Conservation (phyloP, 2,888 invertebrate species). For the Caenorhabditis zanzibari region DNA sequence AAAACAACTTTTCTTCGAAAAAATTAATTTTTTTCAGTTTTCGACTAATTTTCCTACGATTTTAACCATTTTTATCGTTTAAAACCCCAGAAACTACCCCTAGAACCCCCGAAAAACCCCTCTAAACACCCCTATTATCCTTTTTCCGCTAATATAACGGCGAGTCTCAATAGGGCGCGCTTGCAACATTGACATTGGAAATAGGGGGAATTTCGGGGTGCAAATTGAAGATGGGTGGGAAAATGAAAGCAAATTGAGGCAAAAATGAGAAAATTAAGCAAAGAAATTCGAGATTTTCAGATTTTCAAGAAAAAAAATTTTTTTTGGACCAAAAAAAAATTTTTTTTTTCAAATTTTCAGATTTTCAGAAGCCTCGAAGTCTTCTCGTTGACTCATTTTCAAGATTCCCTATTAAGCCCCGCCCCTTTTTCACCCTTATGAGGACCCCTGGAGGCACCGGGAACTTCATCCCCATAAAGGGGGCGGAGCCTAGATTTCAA, state of each 20-base stretch:
- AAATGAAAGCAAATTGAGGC: neutral
- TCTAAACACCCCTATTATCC: neutral
- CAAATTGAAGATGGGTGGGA: slow-evolving; percentile 31
- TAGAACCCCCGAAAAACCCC: neutral
- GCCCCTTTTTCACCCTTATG: neutral
- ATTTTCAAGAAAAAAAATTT: neutral
- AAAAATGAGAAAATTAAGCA: neutral
- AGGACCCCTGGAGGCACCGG: neutral
- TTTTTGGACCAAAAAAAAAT: neutral
- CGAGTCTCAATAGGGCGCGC: slow-evolving; percentile 19
- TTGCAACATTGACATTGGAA: neutral
- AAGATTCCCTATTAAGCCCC: neutral
- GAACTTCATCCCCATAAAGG: neutral
- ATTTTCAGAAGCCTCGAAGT: neutral
- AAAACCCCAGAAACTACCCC: neutral
- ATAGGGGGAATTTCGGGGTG: neutral
- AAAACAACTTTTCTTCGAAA: neutral
- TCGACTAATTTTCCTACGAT: neutral
- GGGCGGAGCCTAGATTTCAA: slow-evolving; percentile 5
- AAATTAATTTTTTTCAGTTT: neutral
- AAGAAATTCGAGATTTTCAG: neutral
- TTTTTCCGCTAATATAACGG: neutral
- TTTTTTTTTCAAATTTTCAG: neutral
- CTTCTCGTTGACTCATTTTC: too few relatives aligned
- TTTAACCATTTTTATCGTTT: neutral